phyloP scores from a whole-genome alignment of 2,797 vertebrate species.

The Gastrophryne carolinensis region DNA sequence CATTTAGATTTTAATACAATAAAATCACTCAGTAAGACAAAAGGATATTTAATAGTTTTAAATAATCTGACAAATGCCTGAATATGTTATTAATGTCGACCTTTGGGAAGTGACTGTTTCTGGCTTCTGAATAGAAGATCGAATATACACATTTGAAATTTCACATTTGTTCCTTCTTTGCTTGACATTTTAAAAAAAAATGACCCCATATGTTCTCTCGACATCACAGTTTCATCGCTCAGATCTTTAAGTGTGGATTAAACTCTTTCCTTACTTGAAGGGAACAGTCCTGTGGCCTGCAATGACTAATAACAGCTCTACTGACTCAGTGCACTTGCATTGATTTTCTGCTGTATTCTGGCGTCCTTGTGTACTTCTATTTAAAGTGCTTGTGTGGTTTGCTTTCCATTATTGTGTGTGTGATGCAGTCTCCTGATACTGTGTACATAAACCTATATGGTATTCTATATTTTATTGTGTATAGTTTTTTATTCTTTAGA shows the following conservation, averaged over 20 bases:
- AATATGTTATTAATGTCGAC: background rate
- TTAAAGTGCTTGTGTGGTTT: background rate
- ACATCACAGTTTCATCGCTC: background rate
- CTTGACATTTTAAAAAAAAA: background rate
- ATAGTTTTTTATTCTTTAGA: background rate
- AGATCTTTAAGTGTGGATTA: conserved; percentile 29
- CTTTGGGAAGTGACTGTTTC: background rate
- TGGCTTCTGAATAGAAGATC: background rate
- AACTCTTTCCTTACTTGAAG: conserved; percentile 22
- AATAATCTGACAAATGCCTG: too few relatives aligned
- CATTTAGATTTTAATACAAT: too few relatives aligned
- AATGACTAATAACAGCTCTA: conserved; percentile 27
- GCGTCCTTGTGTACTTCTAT: conserved; percentile 1
- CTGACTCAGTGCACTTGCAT: conserved; percentile 26
- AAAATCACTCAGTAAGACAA: too few relatives aligned
- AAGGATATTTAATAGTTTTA: too few relatives aligned
- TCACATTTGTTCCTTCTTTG: background rate
- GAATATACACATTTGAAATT: background rate
- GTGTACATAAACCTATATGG: too few relatives aligned
- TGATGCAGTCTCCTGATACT: background rate
- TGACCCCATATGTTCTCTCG: conserved; percentile 6
- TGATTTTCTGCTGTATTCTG: conserved; percentile 21
- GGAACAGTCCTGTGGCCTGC: conserved; percentile 16
- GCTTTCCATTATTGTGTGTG: background rate
- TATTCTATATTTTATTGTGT: background rate